These are phyloP conservation scores for Drosophila pegasa DNA, from an alignment of 2,888 invertebrate species.

Conservation along the genomic window DNA sequence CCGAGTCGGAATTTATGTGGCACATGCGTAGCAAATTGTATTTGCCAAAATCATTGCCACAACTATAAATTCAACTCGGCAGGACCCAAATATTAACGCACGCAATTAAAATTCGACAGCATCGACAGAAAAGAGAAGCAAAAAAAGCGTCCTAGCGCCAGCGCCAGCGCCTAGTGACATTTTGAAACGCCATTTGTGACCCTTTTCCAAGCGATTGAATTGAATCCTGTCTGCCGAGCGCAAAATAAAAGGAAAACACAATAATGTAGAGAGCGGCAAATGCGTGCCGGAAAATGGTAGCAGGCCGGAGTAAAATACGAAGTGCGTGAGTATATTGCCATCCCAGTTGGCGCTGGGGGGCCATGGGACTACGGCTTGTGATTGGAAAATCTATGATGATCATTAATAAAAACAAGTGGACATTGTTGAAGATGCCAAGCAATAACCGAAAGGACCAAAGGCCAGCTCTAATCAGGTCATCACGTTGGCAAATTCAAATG, in stretches of 20 bases:
- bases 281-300: constrained; percentile 29
- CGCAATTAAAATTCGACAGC: constrained; percentile 73
- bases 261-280: constrained; percentile 19
- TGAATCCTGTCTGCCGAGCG: constrained; percentile 44
- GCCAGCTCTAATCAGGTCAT: constrained; percentile 56
- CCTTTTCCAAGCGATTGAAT: constrained; percentile 80
- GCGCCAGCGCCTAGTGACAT: constrained; percentile 45
- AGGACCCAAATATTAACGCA: constrained; percentile 68
- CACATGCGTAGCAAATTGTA: constrained; percentile 43
- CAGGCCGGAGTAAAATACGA: constrained; percentile 8
- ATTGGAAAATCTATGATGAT: constrained; percentile 72
- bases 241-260: constrained; percentile 12
- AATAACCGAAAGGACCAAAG: constrained; percentile 49
- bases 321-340: background rate
- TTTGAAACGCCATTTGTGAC: constrained; percentile 42
- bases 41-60: constrained; percentile 27
- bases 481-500: constrained; percentile 43
- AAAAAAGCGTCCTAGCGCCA: too few relatives aligned
- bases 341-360: constrained; percentile 12
- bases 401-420: constrained; percentile 75
- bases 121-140: constrained; percentile 30
- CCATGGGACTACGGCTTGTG: constrained; percentile 63
- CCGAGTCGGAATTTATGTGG: constrained; percentile 56
- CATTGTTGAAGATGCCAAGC: constrained; percentile 53
- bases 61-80: constrained; percentile 63